Percentiles rank a stretch among this genome's conserved stretches.
Conservation (phyloP, 1,140 invertebrate genomes). For the Cryptotermes secundus region DNA sequence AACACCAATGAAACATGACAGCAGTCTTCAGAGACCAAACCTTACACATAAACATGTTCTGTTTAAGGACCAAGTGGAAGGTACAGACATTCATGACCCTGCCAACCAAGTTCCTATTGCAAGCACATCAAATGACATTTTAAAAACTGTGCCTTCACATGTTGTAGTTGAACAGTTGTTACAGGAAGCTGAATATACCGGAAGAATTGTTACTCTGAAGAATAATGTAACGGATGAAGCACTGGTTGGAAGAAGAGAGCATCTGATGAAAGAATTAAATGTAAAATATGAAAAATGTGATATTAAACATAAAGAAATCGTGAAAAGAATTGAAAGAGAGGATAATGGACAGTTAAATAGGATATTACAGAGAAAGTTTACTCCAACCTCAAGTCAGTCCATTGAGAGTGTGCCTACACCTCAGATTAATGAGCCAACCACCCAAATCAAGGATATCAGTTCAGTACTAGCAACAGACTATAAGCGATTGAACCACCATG, state of each 20-base stretch:
- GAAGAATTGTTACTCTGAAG: background rate
- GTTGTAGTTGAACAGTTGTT: background rate
- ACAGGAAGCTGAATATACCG: background rate
- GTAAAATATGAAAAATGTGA: background rate
- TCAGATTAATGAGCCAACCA: too few relatives aligned
- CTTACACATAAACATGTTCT: too few relatives aligned
- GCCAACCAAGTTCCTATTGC: too few relatives aligned
- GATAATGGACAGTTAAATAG: background rate
- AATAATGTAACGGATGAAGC: background rate
- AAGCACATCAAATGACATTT: too few relatives aligned
- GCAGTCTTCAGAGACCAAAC: too few relatives aligned
- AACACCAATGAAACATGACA: too few relatives aligned
- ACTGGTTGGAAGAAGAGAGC: background rate
- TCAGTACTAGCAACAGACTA: too few relatives aligned
- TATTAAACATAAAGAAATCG: background rate
- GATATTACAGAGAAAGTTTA: background rate
- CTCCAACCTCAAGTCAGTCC: background rate
- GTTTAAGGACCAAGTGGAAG: too few relatives aligned
- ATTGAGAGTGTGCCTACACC: too few relatives aligned
- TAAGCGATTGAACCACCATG: too few relatives aligned
- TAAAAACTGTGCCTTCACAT: background rate
- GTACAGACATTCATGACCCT: too few relatives aligned
- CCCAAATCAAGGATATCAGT: too few relatives aligned
- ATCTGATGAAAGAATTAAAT: background rate
- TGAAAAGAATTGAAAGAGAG: background rate